phyloP scores from a whole-genome alignment of 2,797 vertebrate species.

The Gadopsis marmoratus region DNA sequence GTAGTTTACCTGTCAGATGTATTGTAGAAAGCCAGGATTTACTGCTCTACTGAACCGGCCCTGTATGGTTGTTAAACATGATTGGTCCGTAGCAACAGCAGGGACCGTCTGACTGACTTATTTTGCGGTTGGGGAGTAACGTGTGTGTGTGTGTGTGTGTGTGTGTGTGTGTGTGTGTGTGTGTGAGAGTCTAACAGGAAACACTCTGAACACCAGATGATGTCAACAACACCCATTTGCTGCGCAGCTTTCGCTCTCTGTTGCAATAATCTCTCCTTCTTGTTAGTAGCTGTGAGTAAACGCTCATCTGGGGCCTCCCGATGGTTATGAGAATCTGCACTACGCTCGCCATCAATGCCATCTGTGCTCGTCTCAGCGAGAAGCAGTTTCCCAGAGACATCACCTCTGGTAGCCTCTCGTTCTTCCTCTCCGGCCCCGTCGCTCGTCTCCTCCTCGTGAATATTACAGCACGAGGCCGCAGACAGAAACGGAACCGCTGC shows the following conservation, averaged over 20 bases:
- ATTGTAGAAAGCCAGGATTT: neutral
- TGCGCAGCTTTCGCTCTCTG: neutral
- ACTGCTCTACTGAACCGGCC: neutral
- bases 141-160: neutral
- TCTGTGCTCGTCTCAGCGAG: constrained; percentile 15
- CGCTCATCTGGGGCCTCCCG: neutral
- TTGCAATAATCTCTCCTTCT: constrained; percentile 7
- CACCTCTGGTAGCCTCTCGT: constrained; percentile 12
- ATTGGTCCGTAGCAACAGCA: neutral
- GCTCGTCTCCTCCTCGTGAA: constrained; percentile 22
- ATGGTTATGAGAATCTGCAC: constrained; percentile 19
- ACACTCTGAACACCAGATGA: constrained; percentile 6
- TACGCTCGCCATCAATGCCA: neutral
- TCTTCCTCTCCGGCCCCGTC: neutral
- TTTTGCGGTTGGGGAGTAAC: neutral
- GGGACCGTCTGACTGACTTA: neutral
- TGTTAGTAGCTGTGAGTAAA: constrained; percentile 25
- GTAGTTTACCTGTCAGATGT: neutral
- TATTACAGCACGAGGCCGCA: constrained; percentile 19
- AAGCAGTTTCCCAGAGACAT: neutral
- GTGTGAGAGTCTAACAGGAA: neutral
- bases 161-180: neutral
- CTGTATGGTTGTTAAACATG: neutral
- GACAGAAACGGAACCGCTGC: neutral
- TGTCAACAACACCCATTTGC: neutral